A percentile compares a stretch with the other conserved stretches of the same genome.
Evolutionary conservation across 35 echinoderm and acorn worm genomes (phyloP).

Genomic region (Eucidaris tribuloides): DNA sequence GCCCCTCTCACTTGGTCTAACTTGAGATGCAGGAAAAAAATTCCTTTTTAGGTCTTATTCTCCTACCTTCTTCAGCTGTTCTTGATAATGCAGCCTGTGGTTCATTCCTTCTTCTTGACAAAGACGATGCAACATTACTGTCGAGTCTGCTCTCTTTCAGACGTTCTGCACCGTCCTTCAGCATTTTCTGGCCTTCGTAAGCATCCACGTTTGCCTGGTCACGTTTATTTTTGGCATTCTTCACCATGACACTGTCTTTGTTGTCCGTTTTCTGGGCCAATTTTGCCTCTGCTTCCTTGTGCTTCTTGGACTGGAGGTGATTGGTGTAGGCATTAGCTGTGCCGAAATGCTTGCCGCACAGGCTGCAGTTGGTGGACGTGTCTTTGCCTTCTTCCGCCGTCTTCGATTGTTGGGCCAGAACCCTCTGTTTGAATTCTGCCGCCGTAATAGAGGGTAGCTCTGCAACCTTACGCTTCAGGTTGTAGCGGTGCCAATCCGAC

Average conservation of each 20-base stretch:
- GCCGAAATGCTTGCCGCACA: constrained; percentile 90
- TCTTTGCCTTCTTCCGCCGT: constrained; percentile 48
- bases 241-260: constrained; percentile 35
- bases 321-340: constrained; percentile 86
- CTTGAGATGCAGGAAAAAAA: no score
- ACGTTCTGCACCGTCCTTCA: not conserved
- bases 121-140: not conserved
- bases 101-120: no score
- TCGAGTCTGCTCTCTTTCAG: constrained; percentile 6
- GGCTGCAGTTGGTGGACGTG: constrained; percentile 57
- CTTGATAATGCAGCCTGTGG: no score
- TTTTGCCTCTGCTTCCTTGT: constrained; percentile 72
- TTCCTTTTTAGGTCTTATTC: no score
- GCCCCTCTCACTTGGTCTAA: no score
- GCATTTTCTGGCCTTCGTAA: constrained; percentile 20
- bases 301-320: constrained; percentile 96
- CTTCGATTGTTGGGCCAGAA: constrained; percentile 83
- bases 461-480: constrained; percentile 92
- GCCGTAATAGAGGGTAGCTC: constrained; percentile 88
- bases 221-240: constrained; percentile 76
- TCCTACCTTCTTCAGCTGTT: no score
- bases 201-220: constrained; percentile 5
- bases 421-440: constrained; percentile 87
- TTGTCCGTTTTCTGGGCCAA: constrained; percentile 4
- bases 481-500: constrained; percentile 98